Percentiles rank a stretch among this genome's conserved stretches.
Conservation (phyloP, 2,888 invertebrate species). For the Drosophila meridiana region DNA sequence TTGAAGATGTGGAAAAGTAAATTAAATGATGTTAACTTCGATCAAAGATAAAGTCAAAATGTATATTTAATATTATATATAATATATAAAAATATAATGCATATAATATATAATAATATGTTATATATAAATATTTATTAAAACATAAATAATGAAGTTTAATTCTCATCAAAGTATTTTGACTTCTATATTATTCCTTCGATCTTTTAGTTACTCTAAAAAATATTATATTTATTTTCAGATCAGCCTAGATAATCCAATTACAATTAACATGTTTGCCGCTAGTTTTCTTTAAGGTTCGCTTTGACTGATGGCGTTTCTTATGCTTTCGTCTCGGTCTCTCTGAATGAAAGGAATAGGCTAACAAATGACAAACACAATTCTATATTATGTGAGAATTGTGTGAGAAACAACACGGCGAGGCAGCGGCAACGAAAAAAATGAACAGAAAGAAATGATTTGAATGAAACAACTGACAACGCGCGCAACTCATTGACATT, state of each 20-base stretch:
- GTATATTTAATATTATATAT: neutral
- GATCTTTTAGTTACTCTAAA: too few relatives aligned
- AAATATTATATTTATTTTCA: neutral
- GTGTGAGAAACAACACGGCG: slow-evolving; percentile 53
- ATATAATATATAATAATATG: too few relatives aligned
- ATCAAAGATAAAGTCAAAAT: neutral
- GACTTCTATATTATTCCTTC: too few relatives aligned
- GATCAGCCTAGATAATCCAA: neutral
- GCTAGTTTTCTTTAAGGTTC: neutral
- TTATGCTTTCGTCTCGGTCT: slow-evolving; percentile 30
- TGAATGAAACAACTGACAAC: slow-evolving; percentile 57
- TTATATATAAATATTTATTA: too few relatives aligned
- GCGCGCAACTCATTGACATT: slow-evolving; percentile 74
- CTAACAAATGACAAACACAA: slow-evolving; percentile 67
- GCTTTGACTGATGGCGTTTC: slow-evolving; percentile 30
- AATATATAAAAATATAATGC: too few relatives aligned
- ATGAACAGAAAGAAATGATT: slow-evolving; percentile 45
- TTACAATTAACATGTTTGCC: slow-evolving; percentile 15
- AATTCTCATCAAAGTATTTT: too few relatives aligned
- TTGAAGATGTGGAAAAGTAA: neutral
- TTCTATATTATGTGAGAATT: slow-evolving; percentile 75
- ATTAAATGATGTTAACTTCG: slow-evolving; percentile 2
- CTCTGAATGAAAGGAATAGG: slow-evolving; percentile 26
- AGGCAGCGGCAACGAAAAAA: slow-evolving; percentile 14
- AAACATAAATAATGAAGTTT: too few relatives aligned